A percentile compares a stretch with the other conserved stretches of the same genome.
Evolutionary conservation across 2,888 invertebrate species (phyloP).

Genomic region (Temnothorax unifasciatus): DNA sequence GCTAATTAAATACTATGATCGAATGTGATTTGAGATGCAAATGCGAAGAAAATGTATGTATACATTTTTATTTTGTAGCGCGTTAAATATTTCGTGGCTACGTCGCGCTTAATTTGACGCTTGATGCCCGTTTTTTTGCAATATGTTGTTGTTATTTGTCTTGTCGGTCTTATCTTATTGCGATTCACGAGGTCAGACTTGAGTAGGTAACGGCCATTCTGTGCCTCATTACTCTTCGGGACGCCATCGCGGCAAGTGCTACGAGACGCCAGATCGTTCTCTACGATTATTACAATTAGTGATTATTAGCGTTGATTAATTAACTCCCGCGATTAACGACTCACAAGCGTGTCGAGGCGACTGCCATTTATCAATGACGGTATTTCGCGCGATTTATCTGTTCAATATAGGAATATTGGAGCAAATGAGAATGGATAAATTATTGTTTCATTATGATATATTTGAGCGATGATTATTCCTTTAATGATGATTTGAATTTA

Average conservation of each 20-base stretch:
- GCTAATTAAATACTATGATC: neutral
- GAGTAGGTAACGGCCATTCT: neutral
- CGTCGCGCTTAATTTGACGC: neutral
- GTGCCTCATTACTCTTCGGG: conserved; percentile 19
- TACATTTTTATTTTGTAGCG: neutral
- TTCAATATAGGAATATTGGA: neutral
- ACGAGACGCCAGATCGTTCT: conserved; percentile 11
- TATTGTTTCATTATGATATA: conserved; percentile 4
- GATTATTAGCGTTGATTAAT: conserved; percentile 34
- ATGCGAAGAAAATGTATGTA: neutral
- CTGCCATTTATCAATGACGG: conserved; percentile 13
- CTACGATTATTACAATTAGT: conserved; percentile 33
- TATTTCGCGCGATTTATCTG: conserved; percentile 8
- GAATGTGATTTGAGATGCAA: neutral
- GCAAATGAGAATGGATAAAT: neutral
- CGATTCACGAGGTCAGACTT: conserved; percentile 1
- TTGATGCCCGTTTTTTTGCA: neutral
- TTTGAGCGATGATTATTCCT: neutral
- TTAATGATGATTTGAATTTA: conserved; percentile 14
- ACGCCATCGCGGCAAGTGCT: neutral
- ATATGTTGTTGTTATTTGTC: neutral
- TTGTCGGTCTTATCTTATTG: neutral
- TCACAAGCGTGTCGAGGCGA: conserved; percentile 1
- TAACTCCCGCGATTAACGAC: conserved; percentile 15
- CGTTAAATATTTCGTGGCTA: neutral